Conservation (phyloP, 2,888 invertebrate species). For the Mellilla xanthometata region DNA sequence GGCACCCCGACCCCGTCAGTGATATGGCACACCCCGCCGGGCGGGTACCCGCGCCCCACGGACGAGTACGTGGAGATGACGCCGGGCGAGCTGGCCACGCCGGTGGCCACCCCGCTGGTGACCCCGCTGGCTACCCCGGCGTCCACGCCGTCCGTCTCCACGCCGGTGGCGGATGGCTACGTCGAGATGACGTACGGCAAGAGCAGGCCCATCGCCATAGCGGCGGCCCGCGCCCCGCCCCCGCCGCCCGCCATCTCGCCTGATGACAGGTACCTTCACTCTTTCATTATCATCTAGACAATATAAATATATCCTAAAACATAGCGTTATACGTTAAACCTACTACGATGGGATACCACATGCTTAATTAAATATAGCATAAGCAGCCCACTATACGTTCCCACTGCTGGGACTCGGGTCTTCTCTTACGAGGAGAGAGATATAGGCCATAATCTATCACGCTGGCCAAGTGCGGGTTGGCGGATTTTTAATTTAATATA, state of each 20-base stretch:
- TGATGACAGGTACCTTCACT: slow-evolving; percentile 20
- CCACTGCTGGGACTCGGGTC: too few species aligned
- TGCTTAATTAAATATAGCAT: too few species aligned
- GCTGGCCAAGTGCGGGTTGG: too few species aligned
- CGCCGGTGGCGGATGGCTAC: slow-evolving; percentile 64
- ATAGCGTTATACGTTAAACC: too few species aligned
- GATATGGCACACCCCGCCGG: slow-evolving; percentile 46
- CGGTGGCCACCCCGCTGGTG: slow-evolving; percentile 24
- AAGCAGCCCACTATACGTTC: too few species aligned
- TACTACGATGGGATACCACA: too few species aligned
- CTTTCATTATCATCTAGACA: too few species aligned
- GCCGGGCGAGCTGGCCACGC: slow-evolving; percentile 47
- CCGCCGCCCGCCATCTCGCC: slow-evolving; percentile 40
- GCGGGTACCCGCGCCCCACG: slow-evolving; percentile 36
- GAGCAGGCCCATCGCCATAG: slow-evolving; percentile 86
- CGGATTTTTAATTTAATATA: too few species aligned
- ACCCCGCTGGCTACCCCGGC: slow-evolving; percentile 33
- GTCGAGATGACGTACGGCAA: slow-evolving; percentile 76
- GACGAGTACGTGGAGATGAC: slow-evolving; percentile 84
- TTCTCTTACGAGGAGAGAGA: too few species aligned
- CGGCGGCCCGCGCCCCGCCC: slow-evolving; percentile 43
- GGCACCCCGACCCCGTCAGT: neutral
- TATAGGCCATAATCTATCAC: too few species aligned
- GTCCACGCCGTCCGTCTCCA: slow-evolving; percentile 12
- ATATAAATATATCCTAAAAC: too few species aligned